Conservation (phyloP, 1,140 invertebrate species). For the Musca vetustissima region DNA sequence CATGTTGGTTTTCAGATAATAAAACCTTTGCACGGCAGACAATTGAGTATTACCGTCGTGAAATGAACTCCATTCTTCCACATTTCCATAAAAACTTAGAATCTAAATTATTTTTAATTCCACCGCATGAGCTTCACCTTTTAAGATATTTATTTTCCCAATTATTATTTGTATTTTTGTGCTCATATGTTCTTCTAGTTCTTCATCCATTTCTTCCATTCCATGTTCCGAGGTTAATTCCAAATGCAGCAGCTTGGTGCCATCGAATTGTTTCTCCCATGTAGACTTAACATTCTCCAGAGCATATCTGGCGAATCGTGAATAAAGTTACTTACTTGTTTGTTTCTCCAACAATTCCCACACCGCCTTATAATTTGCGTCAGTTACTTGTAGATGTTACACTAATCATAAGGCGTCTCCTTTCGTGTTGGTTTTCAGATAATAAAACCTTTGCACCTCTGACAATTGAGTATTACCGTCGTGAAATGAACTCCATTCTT, state of each 20-base stretch:
- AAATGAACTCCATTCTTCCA: neutral
- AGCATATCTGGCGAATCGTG: too few species aligned
- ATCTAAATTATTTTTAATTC: neutral
- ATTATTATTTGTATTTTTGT: too few species aligned
- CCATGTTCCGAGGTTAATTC: too few species aligned
- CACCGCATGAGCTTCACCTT: constrained; percentile 57
- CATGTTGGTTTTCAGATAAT: neutral
- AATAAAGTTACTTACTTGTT: neutral
- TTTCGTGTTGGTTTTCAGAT: neutral
- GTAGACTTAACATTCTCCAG: too few species aligned
- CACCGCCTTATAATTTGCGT: neutral
- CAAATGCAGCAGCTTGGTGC: too few species aligned
- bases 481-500: neutral
- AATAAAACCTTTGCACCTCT: neutral
- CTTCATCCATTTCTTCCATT: too few species aligned
- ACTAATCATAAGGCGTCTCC: neutral
- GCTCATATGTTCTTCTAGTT: too few species aligned
- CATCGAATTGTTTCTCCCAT: too few species aligned
- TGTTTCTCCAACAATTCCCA: constrained; percentile 2
- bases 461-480: neutral
- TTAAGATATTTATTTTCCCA: constrained; percentile 25
- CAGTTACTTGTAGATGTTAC: neutral
- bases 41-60: neutral
- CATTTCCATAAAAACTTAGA: neutral
- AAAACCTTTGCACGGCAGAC: neutral